phyloP scores from a whole-genome alignment of 2,888 invertebrate species.

The Hypena proboscidalis region DNA sequence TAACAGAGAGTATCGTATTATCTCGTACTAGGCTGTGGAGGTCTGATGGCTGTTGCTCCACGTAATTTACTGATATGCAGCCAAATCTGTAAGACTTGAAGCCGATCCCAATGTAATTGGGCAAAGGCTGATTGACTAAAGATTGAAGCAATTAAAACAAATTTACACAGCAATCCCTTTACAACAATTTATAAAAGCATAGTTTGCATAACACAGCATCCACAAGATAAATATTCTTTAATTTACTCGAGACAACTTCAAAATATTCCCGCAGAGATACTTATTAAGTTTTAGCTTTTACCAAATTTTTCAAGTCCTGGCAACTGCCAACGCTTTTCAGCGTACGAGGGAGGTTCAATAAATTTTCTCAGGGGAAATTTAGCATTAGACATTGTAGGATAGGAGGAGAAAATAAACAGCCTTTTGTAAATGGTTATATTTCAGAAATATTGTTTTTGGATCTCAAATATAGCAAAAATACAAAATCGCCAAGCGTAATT shows the following conservation, averaged over 20 bases:
- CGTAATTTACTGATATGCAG: too few relatives aligned
- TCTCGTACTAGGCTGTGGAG: too few relatives aligned
- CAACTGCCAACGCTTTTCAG: slow-evolving; percentile 6
- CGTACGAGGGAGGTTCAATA: slow-evolving; percentile 4
- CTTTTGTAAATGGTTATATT: neutral
- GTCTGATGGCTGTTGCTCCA: too few relatives aligned
- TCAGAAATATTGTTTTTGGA: too few relatives aligned
- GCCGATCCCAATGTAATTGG: too few relatives aligned
- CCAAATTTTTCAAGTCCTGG: slow-evolving; percentile 1
- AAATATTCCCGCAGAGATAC: neutral
- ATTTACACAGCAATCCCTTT: too few relatives aligned
- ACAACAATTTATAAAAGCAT: neutral
- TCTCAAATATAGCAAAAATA: too few relatives aligned
- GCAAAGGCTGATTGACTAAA: too few relatives aligned
- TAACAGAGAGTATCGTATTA: too few relatives aligned
- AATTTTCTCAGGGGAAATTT: slow-evolving; percentile 8
- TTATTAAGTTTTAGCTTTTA: slow-evolving; percentile 3
- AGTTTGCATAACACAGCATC: neutral
- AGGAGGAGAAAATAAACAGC: neutral
- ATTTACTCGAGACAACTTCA: neutral
- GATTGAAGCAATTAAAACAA: neutral
- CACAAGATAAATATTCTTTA: neutral
- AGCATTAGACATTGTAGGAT: slow-evolving; percentile 2
- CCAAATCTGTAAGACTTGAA: too few relatives aligned
- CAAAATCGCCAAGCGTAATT: too few relatives aligned